Conservation (phyloP, 2,888 invertebrate species). For the Chymomyza amoena region DNA sequence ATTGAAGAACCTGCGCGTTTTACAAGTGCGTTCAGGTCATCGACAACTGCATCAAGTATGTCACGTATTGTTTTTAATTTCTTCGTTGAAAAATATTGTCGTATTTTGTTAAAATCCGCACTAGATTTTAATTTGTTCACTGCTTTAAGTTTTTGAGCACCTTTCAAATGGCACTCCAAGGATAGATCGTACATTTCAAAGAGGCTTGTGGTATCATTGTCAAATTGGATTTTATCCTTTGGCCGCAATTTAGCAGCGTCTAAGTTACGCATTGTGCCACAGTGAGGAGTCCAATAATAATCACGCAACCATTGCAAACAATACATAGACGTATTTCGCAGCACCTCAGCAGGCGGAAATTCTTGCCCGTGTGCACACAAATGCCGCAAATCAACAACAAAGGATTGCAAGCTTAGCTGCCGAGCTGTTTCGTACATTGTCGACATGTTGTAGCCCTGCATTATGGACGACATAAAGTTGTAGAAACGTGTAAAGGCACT, state of each 20-base stretch:
- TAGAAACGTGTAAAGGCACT: conserved; percentile 77
- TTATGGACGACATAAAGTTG: conserved; percentile 78
- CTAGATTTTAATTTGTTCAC: conserved; percentile 60
- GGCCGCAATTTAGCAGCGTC: conserved; percentile 61
- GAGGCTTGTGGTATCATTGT: conserved; percentile 53
- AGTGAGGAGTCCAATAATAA: conserved; percentile 75
- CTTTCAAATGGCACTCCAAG: conserved; percentile 58
- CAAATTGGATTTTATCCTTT: conserved; percentile 64
- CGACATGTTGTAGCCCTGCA: conserved; percentile 69
- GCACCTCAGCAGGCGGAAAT: conserved; percentile 69
- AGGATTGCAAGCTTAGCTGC: conserved; percentile 75
- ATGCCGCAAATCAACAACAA: conserved; percentile 77
- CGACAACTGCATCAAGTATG: conserved; percentile 39
- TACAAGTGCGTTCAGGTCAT: conserved; percentile 49
- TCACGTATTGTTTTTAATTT: conserved; percentile 40
- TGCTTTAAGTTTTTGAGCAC: conserved; percentile 60
- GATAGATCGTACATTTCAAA: conserved; percentile 72
- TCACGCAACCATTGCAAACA: conserved; percentile 76
- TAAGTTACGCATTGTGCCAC: conserved; percentile 62
- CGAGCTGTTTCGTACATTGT: conserved; percentile 77
- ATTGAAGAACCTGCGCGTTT: conserved; percentile 52
- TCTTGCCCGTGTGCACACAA: conserved; percentile 77
- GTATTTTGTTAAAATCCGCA: conserved; percentile 57
- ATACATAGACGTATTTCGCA: conserved; percentile 67
- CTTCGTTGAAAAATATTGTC: conserved; percentile 49